Percentiles rank a stretch among this genome's conserved stretches.
Evolutionary conservation across 2,797 vertebrate species (phyloP).

Genomic region (Liparis tanakae): DNA sequence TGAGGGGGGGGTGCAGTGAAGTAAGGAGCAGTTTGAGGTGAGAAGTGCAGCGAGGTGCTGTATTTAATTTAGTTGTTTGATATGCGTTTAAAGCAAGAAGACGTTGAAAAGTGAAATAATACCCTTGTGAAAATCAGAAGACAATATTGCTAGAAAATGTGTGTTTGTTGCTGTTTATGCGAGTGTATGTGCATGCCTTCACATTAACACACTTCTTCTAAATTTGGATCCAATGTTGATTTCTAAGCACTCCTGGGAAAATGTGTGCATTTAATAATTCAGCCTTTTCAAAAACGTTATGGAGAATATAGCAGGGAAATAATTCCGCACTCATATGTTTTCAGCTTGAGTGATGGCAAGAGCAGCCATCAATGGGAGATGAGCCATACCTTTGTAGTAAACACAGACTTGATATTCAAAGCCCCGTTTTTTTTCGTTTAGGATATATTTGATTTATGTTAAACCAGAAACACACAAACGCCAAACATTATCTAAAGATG

Average conservation of each 20-base stretch:
- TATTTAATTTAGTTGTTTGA: conserved; percentile 40
- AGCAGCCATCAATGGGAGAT: conserved; percentile 39
- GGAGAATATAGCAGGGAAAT: conserved; percentile 36
- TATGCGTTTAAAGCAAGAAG: conserved; percentile 1
- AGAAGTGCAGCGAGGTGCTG: conserved; percentile 14
- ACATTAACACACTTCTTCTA: conserved; percentile 45
- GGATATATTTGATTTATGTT: conserved; percentile 32
- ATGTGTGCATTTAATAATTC: conserved; percentile 49
- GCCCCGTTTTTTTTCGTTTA: conserved; percentile 9
- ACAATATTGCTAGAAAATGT: conserved; percentile 19
- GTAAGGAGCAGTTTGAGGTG: conserved; percentile 31
- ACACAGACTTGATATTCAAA: conserved; percentile 40
- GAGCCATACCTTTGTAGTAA: conserved; percentile 35
- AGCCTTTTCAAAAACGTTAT: conserved; percentile 30
- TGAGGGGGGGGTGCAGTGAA: conserved; percentile 11
- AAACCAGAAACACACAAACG: conserved; percentile 37
- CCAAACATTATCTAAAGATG: conserved; percentile 34
- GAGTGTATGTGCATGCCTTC: conserved; percentile 1
- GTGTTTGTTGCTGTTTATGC: conserved; percentile 6
- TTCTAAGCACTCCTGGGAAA: conserved; percentile 46
- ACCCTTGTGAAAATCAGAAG: conserved; percentile 11
- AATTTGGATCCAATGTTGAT: conserved; percentile 42
- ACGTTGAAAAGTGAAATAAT: conserved; percentile 20
- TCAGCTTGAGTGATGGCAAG: conserved; percentile 44
- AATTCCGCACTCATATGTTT: conserved; percentile 37